These are phyloP conservation scores for Philypnodon macrostomus DNA, from an alignment of 2,797 vertebrate species.

Conservation along the genomic window DNA sequence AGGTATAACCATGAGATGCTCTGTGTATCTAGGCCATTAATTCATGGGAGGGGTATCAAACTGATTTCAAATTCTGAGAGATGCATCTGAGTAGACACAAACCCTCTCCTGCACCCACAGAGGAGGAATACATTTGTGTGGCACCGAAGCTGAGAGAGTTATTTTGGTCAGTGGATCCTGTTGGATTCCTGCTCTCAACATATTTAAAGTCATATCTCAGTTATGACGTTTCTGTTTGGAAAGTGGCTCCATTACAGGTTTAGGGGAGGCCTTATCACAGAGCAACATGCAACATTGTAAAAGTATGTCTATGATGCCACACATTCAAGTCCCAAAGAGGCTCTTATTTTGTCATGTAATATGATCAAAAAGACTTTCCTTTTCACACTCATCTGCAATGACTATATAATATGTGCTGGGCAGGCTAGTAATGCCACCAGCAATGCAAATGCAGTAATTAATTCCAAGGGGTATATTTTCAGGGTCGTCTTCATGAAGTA, in stretches of 20 bases:
- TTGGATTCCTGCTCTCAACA: conserved; percentile 42
- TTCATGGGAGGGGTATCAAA: conserved; percentile 52
- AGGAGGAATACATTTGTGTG: conserved; percentile 43
- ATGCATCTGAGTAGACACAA: conserved; percentile 27
- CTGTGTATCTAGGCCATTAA: conserved; percentile 62
- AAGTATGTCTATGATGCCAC: too few species aligned
- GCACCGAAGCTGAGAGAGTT: conserved; percentile 26
- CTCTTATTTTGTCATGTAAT: too few species aligned
- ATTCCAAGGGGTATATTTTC: conserved; percentile 20
- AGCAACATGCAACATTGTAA: too few species aligned
- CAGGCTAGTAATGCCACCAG: conserved; percentile 24
- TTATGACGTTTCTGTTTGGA: too few species aligned
- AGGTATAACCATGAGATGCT: conserved; percentile 22
- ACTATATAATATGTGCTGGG: conserved; percentile 44
- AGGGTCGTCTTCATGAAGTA: background rate
- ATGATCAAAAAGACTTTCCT: conserved; percentile 34
- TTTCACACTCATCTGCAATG: conserved; percentile 31
- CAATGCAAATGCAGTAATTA: conserved; percentile 39
- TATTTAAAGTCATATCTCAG: conserved; percentile 35
- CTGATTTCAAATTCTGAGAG: conserved; percentile 51
- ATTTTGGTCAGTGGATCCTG: conserved; percentile 46
- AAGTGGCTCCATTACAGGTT: too few species aligned
- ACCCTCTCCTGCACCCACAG: conserved; percentile 45
- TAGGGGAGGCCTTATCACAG: too few species aligned
- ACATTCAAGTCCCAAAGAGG: too few species aligned